Evolutionary conservation across 2,797 vertebrate genomes (phyloP), one percentile per base, ranked within the genome.

Genomic region (Hyperoplus immaculatus): DNA sequence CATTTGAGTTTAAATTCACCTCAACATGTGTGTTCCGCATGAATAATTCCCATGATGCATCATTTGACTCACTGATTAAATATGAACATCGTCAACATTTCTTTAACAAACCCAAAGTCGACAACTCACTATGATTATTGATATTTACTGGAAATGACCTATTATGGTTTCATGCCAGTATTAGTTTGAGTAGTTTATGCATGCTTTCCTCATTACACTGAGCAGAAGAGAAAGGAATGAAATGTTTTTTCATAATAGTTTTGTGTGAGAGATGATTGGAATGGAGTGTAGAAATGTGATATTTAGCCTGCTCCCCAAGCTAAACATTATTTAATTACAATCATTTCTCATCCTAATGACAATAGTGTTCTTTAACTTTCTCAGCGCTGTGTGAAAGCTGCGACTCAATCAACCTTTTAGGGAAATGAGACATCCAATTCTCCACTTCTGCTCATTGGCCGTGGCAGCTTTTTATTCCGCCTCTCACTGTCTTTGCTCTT

Each of bases 401-500:
- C 75, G 59, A 51, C 59, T 72, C 58, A 29, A 29, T 29, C 82
- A 75, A 77, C 84, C 75, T 92, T 93, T 90, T 81, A 67, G 60
- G 45, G 74, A 91, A 87, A 81, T 79, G 53, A 67, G 73, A 57
- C 76, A 77, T 86, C 55, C 42, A 69, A 67, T 50, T 79, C 62
- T 68, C 53, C 15, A 36, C 58, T 59, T 84, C n/a, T 78, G 58
- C 81, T 87, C 77, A 72, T 87, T 84, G 18, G 64, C 78, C 10
- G 18, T 77, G 63, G 21, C 78, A 82, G 55, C 76, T 78, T 38
- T 72, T 74, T 78, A 72, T 57, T 64, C 67, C 45, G 60, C 51
- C 18, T 58, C 55, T 77, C 64, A 69, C 61, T 43, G 14, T 68
- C 58, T 72, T 65, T 76, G 50, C 70, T 79, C 55, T 62, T 46